Conservation (phyloP, 2,797 vertebrate species). For the Ceyx erithaca region DNA sequence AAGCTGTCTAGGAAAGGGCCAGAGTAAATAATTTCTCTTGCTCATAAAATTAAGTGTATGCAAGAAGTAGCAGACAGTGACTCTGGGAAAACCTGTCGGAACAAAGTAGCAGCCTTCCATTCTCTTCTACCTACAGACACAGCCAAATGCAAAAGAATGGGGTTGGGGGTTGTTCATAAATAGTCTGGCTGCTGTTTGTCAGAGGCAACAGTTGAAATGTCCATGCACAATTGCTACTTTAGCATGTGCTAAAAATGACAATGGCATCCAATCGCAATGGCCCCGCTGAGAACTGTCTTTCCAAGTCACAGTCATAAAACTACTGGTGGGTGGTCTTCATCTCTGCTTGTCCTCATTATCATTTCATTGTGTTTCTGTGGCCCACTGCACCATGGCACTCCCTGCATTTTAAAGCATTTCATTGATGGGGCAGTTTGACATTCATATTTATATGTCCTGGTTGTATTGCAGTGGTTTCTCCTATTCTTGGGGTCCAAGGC, state of each 20-base stretch:
- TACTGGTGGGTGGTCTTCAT: slow-evolving; percentile 80
- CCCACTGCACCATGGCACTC: slow-evolving; percentile 71
- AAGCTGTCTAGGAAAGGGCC: neutral
- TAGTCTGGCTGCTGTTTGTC: slow-evolving; percentile 77
- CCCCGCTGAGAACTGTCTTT: slow-evolving; percentile 77
- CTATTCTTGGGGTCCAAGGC: slow-evolving; percentile 64
- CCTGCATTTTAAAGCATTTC: slow-evolving; percentile 75
- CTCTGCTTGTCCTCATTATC: slow-evolving; percentile 74
- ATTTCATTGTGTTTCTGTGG: slow-evolving; percentile 78
- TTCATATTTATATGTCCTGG: slow-evolving; percentile 79
- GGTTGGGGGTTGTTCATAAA: slow-evolving; percentile 74
- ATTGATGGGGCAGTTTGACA: slow-evolving; percentile 75
- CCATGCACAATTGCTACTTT: slow-evolving; percentile 71
- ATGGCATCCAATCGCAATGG: slow-evolving; percentile 76
- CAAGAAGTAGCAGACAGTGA: slow-evolving; percentile 71
- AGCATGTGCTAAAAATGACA: slow-evolving; percentile 81
- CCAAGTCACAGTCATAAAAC: slow-evolving; percentile 78
- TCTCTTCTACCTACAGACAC: slow-evolving; percentile 74
- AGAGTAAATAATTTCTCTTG: slow-evolving; percentile 37
- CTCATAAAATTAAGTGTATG: slow-evolving; percentile 68
- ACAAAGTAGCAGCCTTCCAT: slow-evolving; percentile 70
- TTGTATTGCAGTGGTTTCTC: slow-evolving; percentile 65
- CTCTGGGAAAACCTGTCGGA: slow-evolving; percentile 75
- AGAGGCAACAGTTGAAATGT: slow-evolving; percentile 75
- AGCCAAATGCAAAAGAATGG: slow-evolving; percentile 70